These are phyloP conservation scores for Sebastes hubbsi DNA, from an alignment of 2,797 vertebrate species.

Conservation along the genomic window DNA sequence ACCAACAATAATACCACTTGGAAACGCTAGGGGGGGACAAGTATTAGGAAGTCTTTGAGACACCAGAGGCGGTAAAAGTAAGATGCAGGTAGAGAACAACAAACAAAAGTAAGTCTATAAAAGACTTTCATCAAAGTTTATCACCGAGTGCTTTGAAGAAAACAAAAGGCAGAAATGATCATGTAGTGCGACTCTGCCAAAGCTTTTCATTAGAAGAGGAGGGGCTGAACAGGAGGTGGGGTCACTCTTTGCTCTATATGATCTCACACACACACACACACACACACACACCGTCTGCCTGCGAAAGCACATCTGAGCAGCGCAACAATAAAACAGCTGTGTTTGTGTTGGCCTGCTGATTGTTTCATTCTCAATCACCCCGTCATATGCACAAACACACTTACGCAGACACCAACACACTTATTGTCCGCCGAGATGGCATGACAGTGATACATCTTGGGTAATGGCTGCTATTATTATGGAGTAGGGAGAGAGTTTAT, in stretches of 20 bases:
- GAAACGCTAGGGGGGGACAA: no score
- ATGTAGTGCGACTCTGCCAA: constrained; percentile 11
- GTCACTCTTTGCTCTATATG: constrained; percentile 59
- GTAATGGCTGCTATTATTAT: constrained; percentile 60
- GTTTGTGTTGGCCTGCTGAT: constrained; percentile 86
- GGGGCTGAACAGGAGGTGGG: constrained; percentile 76
- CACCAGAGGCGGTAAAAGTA: no score
- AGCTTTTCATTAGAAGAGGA: constrained; percentile 61
- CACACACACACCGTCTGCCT: constrained; percentile 72
- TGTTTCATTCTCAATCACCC: constrained; percentile 78
- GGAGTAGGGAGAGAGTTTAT: constrained; percentile 62
- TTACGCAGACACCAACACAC: constrained; percentile 50
- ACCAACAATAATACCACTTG: no score
- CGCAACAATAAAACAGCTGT: constrained; percentile 88
- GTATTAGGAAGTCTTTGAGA: background rate
- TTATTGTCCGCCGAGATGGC: constrained; percentile 45
- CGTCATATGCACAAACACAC: constrained; percentile 55
- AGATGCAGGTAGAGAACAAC: background rate
- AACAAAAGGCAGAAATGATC: background rate
- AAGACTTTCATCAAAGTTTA: background rate
- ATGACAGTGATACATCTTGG: constrained; percentile 56
- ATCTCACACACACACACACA: constrained; percentile 41
- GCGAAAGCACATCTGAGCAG: constrained; percentile 84
- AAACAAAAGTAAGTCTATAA: background rate
- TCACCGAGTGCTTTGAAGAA: background rate